Evolutionary conservation across 2,888 invertebrate species (phyloP).

Genomic region (Neocrepidodera transversa): DNA sequence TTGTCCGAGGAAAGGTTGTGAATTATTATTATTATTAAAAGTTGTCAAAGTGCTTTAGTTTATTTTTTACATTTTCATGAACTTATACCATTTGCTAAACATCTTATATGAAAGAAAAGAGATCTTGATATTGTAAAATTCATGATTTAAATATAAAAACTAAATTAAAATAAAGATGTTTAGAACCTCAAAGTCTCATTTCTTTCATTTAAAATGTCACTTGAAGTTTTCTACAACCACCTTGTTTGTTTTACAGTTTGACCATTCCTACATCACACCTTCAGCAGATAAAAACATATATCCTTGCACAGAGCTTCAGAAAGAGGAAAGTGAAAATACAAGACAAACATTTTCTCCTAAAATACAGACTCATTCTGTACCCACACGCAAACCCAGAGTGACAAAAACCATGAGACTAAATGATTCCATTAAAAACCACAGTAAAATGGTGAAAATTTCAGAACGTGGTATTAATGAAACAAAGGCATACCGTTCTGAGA

Average conservation of each 20-base stretch:
- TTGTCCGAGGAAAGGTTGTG: too few relatives aligned
- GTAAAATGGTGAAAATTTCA: neutral
- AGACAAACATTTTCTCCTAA: too few relatives aligned
- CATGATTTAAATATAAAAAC: too few relatives aligned
- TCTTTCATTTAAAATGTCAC: too few relatives aligned
- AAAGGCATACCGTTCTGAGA: neutral
- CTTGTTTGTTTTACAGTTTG: constrained; percentile 3
- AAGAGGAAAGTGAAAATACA: neutral
- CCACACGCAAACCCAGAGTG: neutral
- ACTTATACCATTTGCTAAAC: constrained; percentile 2
- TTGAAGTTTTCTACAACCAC: too few relatives aligned
- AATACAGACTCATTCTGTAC: neutral
- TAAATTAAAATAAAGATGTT: too few relatives aligned
- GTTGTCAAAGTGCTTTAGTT: too few relatives aligned
- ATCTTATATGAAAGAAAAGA: too few relatives aligned
- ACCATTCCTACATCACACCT: neutral
- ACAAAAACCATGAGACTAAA: constrained; percentile 1
- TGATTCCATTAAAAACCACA: neutral
- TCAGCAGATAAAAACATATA: neutral
- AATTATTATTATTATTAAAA: too few relatives aligned
- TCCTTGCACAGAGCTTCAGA: neutral
- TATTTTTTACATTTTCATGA: neutral
- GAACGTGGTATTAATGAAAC: neutral
- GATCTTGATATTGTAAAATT: too few relatives aligned
- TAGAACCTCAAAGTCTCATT: too few relatives aligned